A percentile compares a stretch with the other conserved stretches of the same genome.
These are phyloP conservation scores for Drosophila kokeensis DNA, from an alignment of 2,888 invertebrate genomes.

Conservation along the genomic window DNA sequence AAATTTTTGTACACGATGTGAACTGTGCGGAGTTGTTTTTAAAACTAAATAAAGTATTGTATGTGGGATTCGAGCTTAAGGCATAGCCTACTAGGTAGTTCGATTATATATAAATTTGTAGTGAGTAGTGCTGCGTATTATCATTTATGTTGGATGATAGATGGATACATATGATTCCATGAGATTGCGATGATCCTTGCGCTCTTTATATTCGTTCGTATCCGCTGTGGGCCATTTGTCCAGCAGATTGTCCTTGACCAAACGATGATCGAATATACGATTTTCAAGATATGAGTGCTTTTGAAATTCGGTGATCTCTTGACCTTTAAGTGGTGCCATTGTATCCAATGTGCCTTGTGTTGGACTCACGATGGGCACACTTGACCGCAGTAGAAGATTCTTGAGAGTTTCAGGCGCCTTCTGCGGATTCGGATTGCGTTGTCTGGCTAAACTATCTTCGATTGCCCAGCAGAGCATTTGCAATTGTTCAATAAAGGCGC, in stretches of 20 bases:
- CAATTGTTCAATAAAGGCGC: background rate
- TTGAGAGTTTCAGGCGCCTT: conserved; percentile 81
- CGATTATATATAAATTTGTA: background rate
- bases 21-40: conserved; percentile 13
- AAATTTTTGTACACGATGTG: conserved; percentile 28
- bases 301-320: conserved; percentile 71
- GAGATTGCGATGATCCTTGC: conserved; percentile 84
- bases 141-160: conserved; percentile 19
- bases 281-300: conserved; percentile 83
- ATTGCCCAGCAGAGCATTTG: conserved; percentile 83
- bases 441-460: conserved; percentile 80
- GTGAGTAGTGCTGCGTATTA: conserved; percentile 8
- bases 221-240: conserved; percentile 82
- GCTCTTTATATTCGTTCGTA: conserved; percentile 80
- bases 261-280: conserved; percentile 83
- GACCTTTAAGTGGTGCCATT: conserved; percentile 70
- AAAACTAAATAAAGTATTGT: conserved; percentile 18
- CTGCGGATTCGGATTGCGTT: conserved; percentile 80
- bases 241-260: conserved; percentile 84
- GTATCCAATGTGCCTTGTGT: conserved; percentile 47
- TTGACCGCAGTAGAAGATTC: conserved; percentile 82
- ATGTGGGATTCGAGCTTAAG: background rate
- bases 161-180: conserved; percentile 84
- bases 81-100: conserved; percentile 25
- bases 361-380: conserved; percentile 84